Conservation (phyloP, 64 coral and sea anemone genomes). For the Porites lutea region DNA sequence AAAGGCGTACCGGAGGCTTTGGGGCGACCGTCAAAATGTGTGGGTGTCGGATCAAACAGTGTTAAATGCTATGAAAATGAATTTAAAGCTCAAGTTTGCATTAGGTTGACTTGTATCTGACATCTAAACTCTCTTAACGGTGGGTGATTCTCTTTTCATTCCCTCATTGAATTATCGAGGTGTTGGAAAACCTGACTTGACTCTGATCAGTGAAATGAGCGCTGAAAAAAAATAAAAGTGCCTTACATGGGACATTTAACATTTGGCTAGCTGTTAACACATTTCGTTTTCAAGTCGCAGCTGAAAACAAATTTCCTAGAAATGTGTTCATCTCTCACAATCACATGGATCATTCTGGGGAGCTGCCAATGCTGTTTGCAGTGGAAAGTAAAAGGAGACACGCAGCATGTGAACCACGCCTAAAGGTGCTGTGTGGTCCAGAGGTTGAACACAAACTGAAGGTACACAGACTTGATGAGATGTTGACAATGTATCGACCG, state of each 20-base stretch:
- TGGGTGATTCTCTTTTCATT: too few species aligned
- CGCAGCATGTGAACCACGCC: not conserved
- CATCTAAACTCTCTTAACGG: too few species aligned
- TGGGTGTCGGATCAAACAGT: too few species aligned
- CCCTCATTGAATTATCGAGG: too few species aligned
- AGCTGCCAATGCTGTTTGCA: conserved; percentile 50
- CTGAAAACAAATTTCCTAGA: conserved; percentile 37
- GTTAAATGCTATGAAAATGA: too few species aligned
- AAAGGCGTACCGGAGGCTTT: too few species aligned
- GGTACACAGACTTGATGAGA: conserved; percentile 55
- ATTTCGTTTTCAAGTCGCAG: not conserved
- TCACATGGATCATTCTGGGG: conserved; percentile 71
- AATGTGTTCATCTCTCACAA: conserved; percentile 78
- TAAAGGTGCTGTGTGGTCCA: conserved; percentile 65
- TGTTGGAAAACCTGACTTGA: too few species aligned
- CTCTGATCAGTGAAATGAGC: too few species aligned
- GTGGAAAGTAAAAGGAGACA: conserved; percentile 49
- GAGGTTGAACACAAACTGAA: conserved; percentile 71
- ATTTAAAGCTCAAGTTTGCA: too few species aligned
- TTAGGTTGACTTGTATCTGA: too few species aligned
- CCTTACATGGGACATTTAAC: too few species aligned
- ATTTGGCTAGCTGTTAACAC: not conserved
- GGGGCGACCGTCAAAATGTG: too few species aligned
- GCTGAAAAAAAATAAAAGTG: not conserved
- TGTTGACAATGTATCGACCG: not conserved